phyloP scores from a whole-genome alignment of 1,140 invertebrate species.

The Physella acuta region DNA sequence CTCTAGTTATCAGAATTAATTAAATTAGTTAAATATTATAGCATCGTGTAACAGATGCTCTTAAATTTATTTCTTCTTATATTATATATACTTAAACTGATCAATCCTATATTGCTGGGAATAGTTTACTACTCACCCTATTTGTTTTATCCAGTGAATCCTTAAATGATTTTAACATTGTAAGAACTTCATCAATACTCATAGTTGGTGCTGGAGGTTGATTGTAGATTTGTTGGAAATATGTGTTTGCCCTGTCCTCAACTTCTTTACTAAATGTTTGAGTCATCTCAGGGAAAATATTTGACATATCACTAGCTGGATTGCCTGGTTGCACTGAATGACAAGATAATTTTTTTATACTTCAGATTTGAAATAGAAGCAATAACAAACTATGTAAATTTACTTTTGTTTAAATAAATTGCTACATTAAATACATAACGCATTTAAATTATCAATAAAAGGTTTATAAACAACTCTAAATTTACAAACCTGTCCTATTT shows the following conservation, averaged over 20 bases:
- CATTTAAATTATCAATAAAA: no score
- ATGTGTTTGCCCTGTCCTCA: slow-evolving; percentile 96
- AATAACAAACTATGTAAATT: no score
- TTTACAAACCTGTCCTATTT: slow-evolving; percentile 5
- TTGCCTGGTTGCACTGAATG: slow-evolving; percentile 28
- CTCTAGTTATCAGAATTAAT: no score
- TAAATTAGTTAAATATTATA: no score
- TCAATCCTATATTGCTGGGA: no score
- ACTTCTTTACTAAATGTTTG: slow-evolving; percentile 83
- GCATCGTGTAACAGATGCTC: no score
- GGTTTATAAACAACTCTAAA: no score
- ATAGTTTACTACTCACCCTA: no score
- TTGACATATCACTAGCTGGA: slow-evolving; percentile 44
- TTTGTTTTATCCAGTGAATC: slow-evolving; percentile 86
- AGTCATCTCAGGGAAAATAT: slow-evolving; percentile 52
- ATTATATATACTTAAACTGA: no score
- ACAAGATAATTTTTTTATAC: background rate
- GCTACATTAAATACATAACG: no score
- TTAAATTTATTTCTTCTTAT: no score
- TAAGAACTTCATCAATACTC: slow-evolving; percentile 69
- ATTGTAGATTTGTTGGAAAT: slow-evolving; percentile 97
- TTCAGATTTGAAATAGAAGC: background rate
- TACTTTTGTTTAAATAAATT: no score
- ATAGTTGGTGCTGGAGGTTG: slow-evolving; percentile 90
- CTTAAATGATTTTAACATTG: slow-evolving; percentile 93